Conservation (phyloP, 2,113 vertebrate species). For the Pseudorhombus dupliciocellatus region DNA sequence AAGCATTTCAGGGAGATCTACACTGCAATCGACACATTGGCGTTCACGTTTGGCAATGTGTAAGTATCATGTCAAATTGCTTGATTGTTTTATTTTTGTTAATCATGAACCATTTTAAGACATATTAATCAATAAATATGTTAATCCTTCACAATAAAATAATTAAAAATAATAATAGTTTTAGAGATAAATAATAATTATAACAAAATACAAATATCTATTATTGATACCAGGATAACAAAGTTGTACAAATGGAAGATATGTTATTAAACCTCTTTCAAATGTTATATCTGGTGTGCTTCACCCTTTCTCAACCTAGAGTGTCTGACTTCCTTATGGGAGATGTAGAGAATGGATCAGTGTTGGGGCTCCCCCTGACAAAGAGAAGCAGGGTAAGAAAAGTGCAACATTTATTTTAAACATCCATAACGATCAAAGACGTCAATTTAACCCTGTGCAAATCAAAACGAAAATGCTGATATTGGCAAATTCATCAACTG, state of each 20-base stretch:
- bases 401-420: neutral
- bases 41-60: slow-evolving; percentile 98
- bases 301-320: slow-evolving; percentile 50
- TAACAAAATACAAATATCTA: neutral
- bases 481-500: neutral
- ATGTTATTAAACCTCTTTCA: neutral
- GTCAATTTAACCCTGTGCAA: neutral
- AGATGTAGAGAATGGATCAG: slow-evolving; percentile 95
- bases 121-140: neutral
- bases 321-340: slow-evolving; percentile 99
- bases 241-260: neutral
- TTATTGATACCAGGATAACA: too few relatives aligned
- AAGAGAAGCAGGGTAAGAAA: slow-evolving; percentile 89
- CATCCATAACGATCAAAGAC: neutral
- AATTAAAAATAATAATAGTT: neutral
- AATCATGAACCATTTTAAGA: neutral
- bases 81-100: neutral
- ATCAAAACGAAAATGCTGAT: neutral
- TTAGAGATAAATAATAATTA: neutral
- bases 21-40: slow-evolving; percentile 93
- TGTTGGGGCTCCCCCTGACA: slow-evolving; percentile 90
- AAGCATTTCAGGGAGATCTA: slow-evolving; percentile 91
- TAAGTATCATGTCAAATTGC: slow-evolving; percentile 80
- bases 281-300: neutral
- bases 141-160: neutral